Base-by-base conservation (phyloP, 2,888 invertebrate species). In the Cataglyphis livida region DNA sequence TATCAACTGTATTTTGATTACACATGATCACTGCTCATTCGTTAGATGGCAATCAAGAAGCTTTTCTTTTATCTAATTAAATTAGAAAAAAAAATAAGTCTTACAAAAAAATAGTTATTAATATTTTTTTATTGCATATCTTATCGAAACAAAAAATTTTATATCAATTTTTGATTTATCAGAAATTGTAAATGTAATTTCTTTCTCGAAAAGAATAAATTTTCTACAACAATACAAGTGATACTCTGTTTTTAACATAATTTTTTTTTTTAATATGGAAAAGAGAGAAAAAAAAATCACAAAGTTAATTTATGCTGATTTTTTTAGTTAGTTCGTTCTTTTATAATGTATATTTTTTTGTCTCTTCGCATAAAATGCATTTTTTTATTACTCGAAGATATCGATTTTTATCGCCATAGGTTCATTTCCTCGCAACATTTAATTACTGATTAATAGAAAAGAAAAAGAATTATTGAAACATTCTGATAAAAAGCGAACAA, bases 1-100 rank as follows among this genome's bases (percentile, higher is more conserved):
- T 90, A 90, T 75, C 89, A 44, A 75, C 83, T 12, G 38, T 25
- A 71, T 32, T 51, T 51, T 44, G 10, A n/a, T 84, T 88, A 35
- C 35, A 21, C 9, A 0, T 7, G 4, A 0, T 78, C 1, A 21
- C 18, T 1, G 32, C 32, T 35, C 32, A 35, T 6, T 6, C 71
- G 64, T 61, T 81, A 88, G 88, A 84, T 88, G 88, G 88, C 48
- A 73, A 44, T 12, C 15, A 59, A 0, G 25, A 44, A 12, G 25
- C n/a, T 21, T 70, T 41, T 70, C n/a, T 44, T 4, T 44, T 44
- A 15, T 48, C 6, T 48, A 3, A 10, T 3, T 41, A 48, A 48
- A 48, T 18, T 1, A n/a, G n/a, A n/a, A 51, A 7, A 7, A 51
- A 51, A 0, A 51, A 51, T 51, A 15, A 12, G 0, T 38, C 5